Percentiles rank a stretch among this genome's conserved stretches.
Conservation (phyloP, 2,888 invertebrate species). For the Ophonus ardosiacus region DNA sequence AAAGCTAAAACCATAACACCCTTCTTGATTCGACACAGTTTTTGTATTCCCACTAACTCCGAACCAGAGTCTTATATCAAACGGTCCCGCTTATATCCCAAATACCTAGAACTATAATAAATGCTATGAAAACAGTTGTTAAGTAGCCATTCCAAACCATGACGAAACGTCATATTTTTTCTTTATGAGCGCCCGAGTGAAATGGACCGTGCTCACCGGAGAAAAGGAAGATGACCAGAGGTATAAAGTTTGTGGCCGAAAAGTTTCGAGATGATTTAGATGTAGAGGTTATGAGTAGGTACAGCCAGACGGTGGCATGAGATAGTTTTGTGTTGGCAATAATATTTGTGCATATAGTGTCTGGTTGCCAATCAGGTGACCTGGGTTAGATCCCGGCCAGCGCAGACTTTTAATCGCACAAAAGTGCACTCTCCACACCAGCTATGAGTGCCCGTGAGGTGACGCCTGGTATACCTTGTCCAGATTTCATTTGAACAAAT, state of each 20-base stretch:
- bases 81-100: conserved; percentile 1
- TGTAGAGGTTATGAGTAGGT: too few species aligned
- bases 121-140: conserved; percentile 65
- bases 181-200: conserved; percentile 51
- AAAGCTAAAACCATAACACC: not conserved
- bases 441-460: too few species aligned
- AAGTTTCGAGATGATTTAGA: not conserved
- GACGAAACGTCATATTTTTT: conserved; percentile 67
- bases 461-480: too few species aligned
- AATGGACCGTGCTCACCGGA: not conserved
- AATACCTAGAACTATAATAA: conserved; percentile 65
- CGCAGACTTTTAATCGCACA: too few species aligned
- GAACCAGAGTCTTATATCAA: conserved; percentile 18
- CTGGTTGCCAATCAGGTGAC: too few species aligned
- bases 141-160: conserved; percentile 66
- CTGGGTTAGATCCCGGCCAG: too few species aligned
- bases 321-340: too few species aligned
- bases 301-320: too few species aligned
- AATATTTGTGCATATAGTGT: too few species aligned
- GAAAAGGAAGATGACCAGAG: not conserved
- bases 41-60: not conserved
- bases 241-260: not conserved
- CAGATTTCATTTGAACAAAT: too few species aligned
- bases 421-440: too few species aligned
- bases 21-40: not conserved